Evolutionary conservation across 2,888 invertebrate genomes (phyloP).

Genomic region (Gryllus longicercus): DNA sequence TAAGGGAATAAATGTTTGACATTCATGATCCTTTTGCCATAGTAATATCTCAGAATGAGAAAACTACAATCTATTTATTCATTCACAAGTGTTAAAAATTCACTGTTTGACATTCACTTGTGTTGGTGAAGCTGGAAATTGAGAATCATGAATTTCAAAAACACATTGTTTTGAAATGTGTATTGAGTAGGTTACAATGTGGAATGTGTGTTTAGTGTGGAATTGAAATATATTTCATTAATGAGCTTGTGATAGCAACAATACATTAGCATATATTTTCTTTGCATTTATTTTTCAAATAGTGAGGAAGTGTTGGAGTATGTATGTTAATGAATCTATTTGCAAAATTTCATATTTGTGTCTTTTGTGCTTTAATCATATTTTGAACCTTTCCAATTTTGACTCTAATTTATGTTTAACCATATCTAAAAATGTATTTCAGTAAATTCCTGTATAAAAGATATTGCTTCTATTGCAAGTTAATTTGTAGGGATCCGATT

Average conservation of each 20-base stretch:
- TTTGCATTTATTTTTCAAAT: too few relatives aligned
- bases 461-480: too few relatives aligned
- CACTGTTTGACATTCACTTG: not conserved
- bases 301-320: too few relatives aligned
- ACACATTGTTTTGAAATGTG: not conserved
- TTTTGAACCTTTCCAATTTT: too few relatives aligned
- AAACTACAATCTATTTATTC: not conserved
- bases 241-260: not conserved
- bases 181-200: not conserved
- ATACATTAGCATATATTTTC: not conserved
- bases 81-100: not conserved
- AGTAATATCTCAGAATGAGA: not conserved
- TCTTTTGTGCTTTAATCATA: too few relatives aligned
- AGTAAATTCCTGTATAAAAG: too few relatives aligned
- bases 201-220: conserved; percentile 17
- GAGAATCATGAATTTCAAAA: not conserved
- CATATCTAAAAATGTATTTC: too few relatives aligned
- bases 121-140: too few relatives aligned
- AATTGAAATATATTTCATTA: not conserved
- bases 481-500: too few relatives aligned
- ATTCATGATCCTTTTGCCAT: not conserved
- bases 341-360: too few relatives aligned
- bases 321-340: too few relatives aligned
- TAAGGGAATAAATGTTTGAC: not conserved
- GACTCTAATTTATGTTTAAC: too few relatives aligned